These are phyloP conservation scores for Pantherophis vulpinus DNA, from an alignment of 2,797 vertebrate genomes.

Conservation along the genomic window DNA sequence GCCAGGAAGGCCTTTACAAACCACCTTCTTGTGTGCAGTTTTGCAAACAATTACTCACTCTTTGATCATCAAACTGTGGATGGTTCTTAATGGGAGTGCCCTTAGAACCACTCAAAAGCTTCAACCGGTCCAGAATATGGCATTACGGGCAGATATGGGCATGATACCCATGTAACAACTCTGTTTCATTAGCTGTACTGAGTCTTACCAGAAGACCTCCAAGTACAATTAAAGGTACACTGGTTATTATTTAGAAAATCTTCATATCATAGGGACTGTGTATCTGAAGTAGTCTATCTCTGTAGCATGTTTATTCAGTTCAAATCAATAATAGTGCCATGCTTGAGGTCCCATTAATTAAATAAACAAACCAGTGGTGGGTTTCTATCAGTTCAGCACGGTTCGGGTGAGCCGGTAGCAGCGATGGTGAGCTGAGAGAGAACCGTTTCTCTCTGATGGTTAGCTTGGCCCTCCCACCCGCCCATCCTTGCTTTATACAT, in stretches of 20 bases:
- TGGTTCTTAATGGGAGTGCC: neutral
- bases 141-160: neutral
- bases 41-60: neutral
- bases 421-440: too few species aligned
- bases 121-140: neutral
- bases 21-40: neutral
- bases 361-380: neutral
- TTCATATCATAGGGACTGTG: neutral
- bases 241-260: neutral
- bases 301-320: neutral
- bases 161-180: neutral
- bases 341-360: neutral
- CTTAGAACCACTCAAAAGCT: neutral
- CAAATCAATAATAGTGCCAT: neutral
- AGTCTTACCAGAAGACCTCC: neutral
- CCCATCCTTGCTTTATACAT: too few species aligned
- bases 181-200: neutral
- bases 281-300: neutral
- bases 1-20: neutral
- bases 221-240: neutral
- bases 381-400: fast-evolving
- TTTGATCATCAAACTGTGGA: neutral
- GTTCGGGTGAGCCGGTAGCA: too few species aligned
- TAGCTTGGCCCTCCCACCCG: too few species aligned
- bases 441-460: too few species aligned